These are phyloP conservation scores for Drosophila fulvimacula DNA, from an alignment of 2,888 invertebrate genomes.

Conservation along the genomic window DNA sequence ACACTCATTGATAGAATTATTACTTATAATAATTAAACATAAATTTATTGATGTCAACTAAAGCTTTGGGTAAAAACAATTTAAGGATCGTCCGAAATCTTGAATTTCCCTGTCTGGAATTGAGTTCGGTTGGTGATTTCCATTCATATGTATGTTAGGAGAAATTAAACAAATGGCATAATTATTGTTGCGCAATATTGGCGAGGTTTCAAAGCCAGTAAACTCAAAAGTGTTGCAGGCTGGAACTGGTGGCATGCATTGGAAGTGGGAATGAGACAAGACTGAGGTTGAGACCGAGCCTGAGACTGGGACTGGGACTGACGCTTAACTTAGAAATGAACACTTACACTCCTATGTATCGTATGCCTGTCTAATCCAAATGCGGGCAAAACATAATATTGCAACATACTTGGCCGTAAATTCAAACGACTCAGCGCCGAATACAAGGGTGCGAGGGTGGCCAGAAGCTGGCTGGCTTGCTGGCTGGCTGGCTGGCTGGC, in stretches of 20 bases:
- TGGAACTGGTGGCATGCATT: conserved; percentile 24
- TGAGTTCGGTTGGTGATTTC: conserved; percentile 26
- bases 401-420: conserved; percentile 75
- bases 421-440: conserved; percentile 64
- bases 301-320: conserved; percentile 21
- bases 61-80: conserved; percentile 24
- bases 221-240: conserved; percentile 48
- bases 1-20: no score
- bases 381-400: conserved; percentile 76
- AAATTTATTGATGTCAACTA: neutral
- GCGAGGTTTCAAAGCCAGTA: conserved; percentile 49
- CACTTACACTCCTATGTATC: conserved; percentile 37
- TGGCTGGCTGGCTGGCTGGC: neutral
- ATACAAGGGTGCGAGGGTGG: conserved; percentile 77
- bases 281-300: conserved; percentile 7
- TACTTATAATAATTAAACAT: no score
- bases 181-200: conserved; percentile 74
- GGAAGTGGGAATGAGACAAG: conserved; percentile 29
- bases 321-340: conserved; percentile 52
- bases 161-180: conserved; percentile 79
- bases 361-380: conserved; percentile 73
- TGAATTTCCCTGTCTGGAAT: conserved; percentile 1
- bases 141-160: conserved; percentile 64
- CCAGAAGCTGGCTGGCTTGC: conserved; percentile 24
- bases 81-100: conserved; percentile 32